Percentiles rank a stretch among this genome's conserved stretches.
Conservation (phyloP, 2,888 invertebrate species). For the Tricholauxania praeusta region DNA sequence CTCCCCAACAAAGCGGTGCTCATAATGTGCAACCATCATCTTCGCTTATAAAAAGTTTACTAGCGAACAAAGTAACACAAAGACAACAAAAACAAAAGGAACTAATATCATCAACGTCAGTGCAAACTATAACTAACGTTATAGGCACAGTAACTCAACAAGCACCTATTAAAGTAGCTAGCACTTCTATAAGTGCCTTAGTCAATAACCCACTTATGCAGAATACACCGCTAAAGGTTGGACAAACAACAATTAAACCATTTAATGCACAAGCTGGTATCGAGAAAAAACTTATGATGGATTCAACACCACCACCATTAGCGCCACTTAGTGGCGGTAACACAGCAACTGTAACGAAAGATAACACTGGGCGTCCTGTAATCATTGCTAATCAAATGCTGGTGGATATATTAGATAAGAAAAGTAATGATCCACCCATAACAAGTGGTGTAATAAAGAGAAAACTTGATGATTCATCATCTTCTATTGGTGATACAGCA, state of each 20-base stretch:
- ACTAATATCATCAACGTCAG: constrained; percentile 68
- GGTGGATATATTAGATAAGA: constrained; percentile 85
- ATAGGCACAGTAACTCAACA: constrained; percentile 56
- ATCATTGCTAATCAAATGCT: constrained; percentile 79
- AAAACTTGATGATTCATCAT: constrained; percentile 52
- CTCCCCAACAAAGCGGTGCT: neutral
- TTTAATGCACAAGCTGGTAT: constrained; percentile 57
- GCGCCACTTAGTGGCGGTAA: constrained; percentile 64
- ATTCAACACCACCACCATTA: constrained; percentile 64
- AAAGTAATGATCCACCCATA: constrained; percentile 66
- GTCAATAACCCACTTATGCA: constrained; percentile 67
- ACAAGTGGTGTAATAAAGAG: constrained; percentile 47
- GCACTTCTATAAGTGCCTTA: constrained; percentile 64
- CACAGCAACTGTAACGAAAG: constrained; percentile 66
- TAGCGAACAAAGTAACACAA: constrained; percentile 91
- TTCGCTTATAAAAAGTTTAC: constrained; percentile 90
- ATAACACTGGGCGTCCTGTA: constrained; percentile 68
- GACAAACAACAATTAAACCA: constrained; percentile 67
- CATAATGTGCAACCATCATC: constrained; percentile 69
- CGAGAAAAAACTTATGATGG: constrained; percentile 62
- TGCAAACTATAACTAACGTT: constrained; percentile 50
- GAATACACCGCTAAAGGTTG: constrained; percentile 64
- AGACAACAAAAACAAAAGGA: constrained; percentile 75
- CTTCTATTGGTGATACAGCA: constrained; percentile 55
- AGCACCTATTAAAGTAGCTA: constrained; percentile 62